Evolutionary conservation across 2,797 vertebrate species (phyloP).

Genomic region (Gadopsis bispinosus): DNA sequence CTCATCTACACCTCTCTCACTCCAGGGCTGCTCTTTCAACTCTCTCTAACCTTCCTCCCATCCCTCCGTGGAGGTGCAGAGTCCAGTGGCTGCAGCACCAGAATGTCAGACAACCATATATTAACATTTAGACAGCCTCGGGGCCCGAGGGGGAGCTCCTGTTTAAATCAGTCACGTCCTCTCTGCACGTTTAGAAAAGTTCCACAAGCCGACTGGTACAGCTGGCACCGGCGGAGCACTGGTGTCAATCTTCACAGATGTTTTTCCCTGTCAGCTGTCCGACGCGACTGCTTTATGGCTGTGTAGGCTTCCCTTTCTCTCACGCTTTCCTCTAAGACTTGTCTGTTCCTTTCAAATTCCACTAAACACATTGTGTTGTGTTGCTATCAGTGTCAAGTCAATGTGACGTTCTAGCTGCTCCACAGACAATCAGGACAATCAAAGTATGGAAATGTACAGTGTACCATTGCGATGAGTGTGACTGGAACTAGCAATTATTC

Average conservation of each 20-base stretch:
- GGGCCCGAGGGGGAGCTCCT: slow-evolving; percentile 39
- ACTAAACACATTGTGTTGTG: slow-evolving; percentile 16
- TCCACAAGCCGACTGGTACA: slow-evolving; percentile 32
- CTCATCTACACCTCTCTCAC: not conserved
- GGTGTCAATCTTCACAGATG: slow-evolving; percentile 49
- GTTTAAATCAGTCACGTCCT: slow-evolving; percentile 62
- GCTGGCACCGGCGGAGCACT: slow-evolving; percentile 27
- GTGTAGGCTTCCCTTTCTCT: slow-evolving; percentile 9
- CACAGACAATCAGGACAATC: not conserved
- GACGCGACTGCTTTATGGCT: slow-evolving; percentile 29
- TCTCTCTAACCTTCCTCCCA: slow-evolving; percentile 28
- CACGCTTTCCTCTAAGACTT: slow-evolving; percentile 3
- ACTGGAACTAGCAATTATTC: not conserved
- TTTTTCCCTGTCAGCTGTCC: slow-evolving; percentile 28
- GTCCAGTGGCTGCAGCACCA: slow-evolving; percentile 62
- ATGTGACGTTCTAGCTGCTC: not conserved
- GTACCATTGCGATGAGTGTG: not conserved
- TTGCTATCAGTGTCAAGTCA: slow-evolving; percentile 18
- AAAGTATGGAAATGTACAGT: not conserved
- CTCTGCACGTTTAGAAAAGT: slow-evolving; percentile 38
- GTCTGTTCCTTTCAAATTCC: slow-evolving; percentile 19
- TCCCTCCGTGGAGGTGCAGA: slow-evolving; percentile 53
- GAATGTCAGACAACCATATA: slow-evolving; percentile 77
- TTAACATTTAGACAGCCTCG: slow-evolving; percentile 77
- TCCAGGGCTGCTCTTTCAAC: slow-evolving; percentile 28